Evolutionary conservation across 2,888 invertebrate species (phyloP), one percentile per base, ranked within the genome.

Genomic region (Drosophila vallismaia): DNA sequence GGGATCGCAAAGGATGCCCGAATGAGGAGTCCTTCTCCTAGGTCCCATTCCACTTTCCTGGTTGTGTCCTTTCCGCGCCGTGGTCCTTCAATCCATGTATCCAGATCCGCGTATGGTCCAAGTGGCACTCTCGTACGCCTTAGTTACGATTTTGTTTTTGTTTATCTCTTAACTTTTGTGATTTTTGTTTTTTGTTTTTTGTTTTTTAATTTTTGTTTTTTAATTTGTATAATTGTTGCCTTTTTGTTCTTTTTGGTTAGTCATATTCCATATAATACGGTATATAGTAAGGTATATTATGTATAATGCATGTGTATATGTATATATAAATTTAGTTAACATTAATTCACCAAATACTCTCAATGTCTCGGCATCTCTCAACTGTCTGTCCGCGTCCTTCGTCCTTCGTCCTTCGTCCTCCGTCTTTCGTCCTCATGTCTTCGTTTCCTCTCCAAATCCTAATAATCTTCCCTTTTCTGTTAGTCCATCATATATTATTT

Each of bases 321-420:
- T 79, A 66, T 83, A 83, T 86, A 81, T 83, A 83, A 83, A 83
- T 80, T 83, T 83, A 83, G 86, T 86, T 83, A 83, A 83, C 83
- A 83, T 83, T 83, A 83, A 71, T 79, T 79, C 55, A 71, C 81
- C 57, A 72, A 83, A 63, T 57, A 68, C 56, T 66, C 36, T 66
- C 56, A 71, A 79, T 83, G 66, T 58, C 62, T 53, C 53, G 52
- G 53, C 36, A 48, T 19, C 26, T 40, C 46, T 33, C 33, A 33
- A 33, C 24, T 19, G 12, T 19, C 19, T 19, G 19, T 19, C 19
- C 19, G 19, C 19, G 19, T 19, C 19, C 19, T 19, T 19, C 19
- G 19, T 19, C 19, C 12, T 40, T 6, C 19, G 19, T 19, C 19
- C 12, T 40, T 6, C n/a, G n/a, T 40, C 12, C 12, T 63, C 49